A percentile compares a stretch with the other conserved stretches of the same genome.
These are phyloP conservation scores for Ctenomys sociabilis DNA, from an alignment of 2,113 vertebrate species.

Conservation along the genomic window DNA sequence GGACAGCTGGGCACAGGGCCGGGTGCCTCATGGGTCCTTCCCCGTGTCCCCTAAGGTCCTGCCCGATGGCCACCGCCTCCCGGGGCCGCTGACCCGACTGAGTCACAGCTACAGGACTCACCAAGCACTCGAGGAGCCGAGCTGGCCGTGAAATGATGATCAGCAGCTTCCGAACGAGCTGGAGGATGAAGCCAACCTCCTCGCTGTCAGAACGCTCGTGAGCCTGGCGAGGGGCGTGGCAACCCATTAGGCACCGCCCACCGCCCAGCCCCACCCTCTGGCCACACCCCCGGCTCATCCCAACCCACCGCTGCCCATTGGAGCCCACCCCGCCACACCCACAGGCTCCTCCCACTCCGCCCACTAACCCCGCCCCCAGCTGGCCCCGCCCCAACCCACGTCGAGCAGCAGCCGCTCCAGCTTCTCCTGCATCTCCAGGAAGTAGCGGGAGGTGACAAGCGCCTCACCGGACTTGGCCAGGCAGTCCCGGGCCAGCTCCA, in stretches of 20 bases:
- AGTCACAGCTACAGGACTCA: constrained; percentile 78
- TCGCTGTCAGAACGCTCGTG: constrained; percentile 96
- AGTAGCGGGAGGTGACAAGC: constrained; percentile 96
- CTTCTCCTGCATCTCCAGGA: constrained; percentile 97
- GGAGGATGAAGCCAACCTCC: constrained; percentile 93
- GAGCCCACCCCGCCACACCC: background rate
- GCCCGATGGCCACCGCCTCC: too few relatives aligned
- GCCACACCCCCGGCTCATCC: background rate
- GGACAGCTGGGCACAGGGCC: background rate
- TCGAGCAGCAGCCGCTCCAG: constrained; percentile 96
- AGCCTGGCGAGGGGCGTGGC: constrained; percentile 85
- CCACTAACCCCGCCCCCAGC: background rate
- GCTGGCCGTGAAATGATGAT: constrained; percentile 97
- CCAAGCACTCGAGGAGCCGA: constrained; percentile 96
- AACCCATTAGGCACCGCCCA: background rate
- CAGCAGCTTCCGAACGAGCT: constrained; percentile 95
- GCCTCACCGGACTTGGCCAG: constrained; percentile 95
- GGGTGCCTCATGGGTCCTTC: too few relatives aligned
- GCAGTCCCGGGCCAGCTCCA: constrained; percentile 96
- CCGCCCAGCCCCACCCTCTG: too few relatives aligned
- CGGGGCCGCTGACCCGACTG: fast-evolving
- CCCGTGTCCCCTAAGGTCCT: fast-evolving
- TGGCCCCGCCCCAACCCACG: constrained; percentile 82
- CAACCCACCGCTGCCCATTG: background rate
- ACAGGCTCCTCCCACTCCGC: fast-evolving